These are phyloP conservation scores for Selenia dentaria DNA, from an alignment of 2,888 invertebrate genomes.

Conservation along the genomic window DNA sequence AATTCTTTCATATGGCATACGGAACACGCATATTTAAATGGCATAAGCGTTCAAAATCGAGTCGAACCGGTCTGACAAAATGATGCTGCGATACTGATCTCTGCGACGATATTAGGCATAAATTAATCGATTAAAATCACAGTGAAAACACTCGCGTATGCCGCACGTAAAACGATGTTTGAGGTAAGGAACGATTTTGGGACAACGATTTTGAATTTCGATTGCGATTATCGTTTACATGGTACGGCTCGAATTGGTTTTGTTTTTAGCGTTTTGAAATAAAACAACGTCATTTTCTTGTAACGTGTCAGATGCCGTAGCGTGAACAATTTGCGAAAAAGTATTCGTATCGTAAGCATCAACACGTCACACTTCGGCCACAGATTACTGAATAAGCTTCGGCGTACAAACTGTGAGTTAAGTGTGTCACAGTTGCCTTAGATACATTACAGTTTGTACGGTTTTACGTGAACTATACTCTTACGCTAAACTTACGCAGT, in stretches of 20 bases:
- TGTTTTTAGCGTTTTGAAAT: too few relatives aligned
- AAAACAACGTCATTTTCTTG: too few relatives aligned
- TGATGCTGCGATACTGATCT: slow-evolving; percentile 55
- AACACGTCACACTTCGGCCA: too few relatives aligned
- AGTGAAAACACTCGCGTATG: slow-evolving; percentile 35
- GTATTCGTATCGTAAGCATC: too few relatives aligned
- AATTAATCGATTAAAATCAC: slow-evolving; percentile 72
- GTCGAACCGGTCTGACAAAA: slow-evolving; percentile 39
- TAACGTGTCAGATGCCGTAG: too few relatives aligned
- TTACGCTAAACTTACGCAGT: too few relatives aligned
- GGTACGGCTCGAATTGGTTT: slow-evolving; percentile 11
- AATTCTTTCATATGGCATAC: slow-evolving; percentile 2
- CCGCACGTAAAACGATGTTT: slow-evolving; percentile 22
- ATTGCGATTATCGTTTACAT: slow-evolving; percentile 21
- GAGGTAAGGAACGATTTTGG: slow-evolving; percentile 18
- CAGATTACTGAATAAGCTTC: too few relatives aligned
- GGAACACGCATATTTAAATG: slow-evolving; percentile 12
- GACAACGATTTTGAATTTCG: slow-evolving; percentile 24
- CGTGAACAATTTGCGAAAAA: too few relatives aligned
- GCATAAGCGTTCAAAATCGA: slow-evolving; percentile 15
- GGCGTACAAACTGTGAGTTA: too few relatives aligned
- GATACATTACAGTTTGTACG: too few relatives aligned
- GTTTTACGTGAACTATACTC: too few relatives aligned
- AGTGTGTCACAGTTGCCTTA: too few relatives aligned
- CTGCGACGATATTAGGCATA: slow-evolving; percentile 59